Conservation (phyloP, 1,140 invertebrate genomes). For the Eumeta japonica region DNA sequence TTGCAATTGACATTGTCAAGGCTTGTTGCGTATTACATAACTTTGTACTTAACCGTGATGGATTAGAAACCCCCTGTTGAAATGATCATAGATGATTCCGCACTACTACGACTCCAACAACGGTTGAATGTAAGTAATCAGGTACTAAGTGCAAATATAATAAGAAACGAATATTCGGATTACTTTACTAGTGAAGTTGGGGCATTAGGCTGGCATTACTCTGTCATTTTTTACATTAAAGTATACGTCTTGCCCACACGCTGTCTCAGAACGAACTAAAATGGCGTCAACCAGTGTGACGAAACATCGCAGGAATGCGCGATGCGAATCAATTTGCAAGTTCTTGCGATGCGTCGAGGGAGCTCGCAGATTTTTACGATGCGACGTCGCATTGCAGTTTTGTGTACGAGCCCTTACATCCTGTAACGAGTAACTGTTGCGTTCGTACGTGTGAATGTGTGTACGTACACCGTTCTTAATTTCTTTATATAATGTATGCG, state of each 20-base stretch:
- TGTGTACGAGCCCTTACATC: constrained; percentile 8
- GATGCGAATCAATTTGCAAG: constrained; percentile 6
- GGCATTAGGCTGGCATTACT: constrained; percentile 10
- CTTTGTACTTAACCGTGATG: constrained; percentile 16
- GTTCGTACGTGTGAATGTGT: no score
- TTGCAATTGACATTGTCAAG: constrained; percentile 17
- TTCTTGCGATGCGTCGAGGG: constrained; percentile 7
- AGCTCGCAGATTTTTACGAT: constrained; percentile 7
- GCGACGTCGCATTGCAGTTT: constrained; percentile 9
- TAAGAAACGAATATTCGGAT: constrained; percentile 13
- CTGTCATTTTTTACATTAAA: constrained; percentile 6
- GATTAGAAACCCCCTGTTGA: constrained; percentile 9
- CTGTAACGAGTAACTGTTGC: no score
- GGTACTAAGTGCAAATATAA: constrained; percentile 10
- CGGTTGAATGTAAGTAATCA: constrained; percentile 8
- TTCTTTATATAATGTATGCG: no score
- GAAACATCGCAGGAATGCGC: constrained; percentile 10
- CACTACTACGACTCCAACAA: constrained; percentile 10
- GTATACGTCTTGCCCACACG: constrained; percentile 9
- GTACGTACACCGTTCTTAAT: no score
- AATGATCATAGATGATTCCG: constrained; percentile 16
- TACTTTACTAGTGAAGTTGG: constrained; percentile 15
- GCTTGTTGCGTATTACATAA: constrained; percentile 18
- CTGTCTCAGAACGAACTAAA: constrained; percentile 8
- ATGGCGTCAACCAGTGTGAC: constrained; percentile 10